Base-by-base conservation (phyloP, 1,140 invertebrate genomes). In the Nasonia giraulti region DNA sequence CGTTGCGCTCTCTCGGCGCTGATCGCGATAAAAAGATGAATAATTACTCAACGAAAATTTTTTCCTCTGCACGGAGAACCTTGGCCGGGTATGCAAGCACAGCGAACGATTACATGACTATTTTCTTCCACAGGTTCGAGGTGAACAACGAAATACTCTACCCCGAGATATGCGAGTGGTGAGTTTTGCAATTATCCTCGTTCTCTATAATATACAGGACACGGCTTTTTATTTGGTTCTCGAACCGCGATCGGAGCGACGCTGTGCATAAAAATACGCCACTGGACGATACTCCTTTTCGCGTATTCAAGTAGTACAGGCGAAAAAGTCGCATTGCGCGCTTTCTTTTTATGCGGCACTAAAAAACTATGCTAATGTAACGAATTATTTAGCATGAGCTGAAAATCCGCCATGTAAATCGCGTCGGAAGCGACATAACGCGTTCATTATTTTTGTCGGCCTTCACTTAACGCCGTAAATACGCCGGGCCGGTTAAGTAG, bases 91-190 rank as follows among this genome's bases (percentile, higher is more conserved):
- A 20, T 62, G 55, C 37, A 80, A 37, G 3, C 20, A 74, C 7
- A 55, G 55, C 12, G 55, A 14, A 31, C 71, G 69, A 82, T 82
- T 82, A 47, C 55, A 62, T 75, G 27, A 10, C 37, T 89, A 87
- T 89, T 89, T 89, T 88, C 89, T 91, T 90, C 94, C 95, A 73
- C 91, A 97, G 96, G 71, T 97, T 97, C 90, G 94, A 95, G 83
- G 95, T 97, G 2, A 94, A 98, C 89, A 97, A 96, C 88, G 93
- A 93, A 87, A 91, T 95, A 80, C 91, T 98, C 50, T 96, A 97
- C 92, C 96, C 96, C 20, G 95, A 96, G 87, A 96, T 98, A 85
- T 94, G 96, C 23, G 97, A 98, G 92, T 96, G 96, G 95, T 96
- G 91, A 94, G 95, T 95, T 88, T 77, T 85, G 50, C 77, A 76